Evolutionary conservation across 2,888 invertebrate species (phyloP).

Genomic region (Cephus pygmeus): DNA sequence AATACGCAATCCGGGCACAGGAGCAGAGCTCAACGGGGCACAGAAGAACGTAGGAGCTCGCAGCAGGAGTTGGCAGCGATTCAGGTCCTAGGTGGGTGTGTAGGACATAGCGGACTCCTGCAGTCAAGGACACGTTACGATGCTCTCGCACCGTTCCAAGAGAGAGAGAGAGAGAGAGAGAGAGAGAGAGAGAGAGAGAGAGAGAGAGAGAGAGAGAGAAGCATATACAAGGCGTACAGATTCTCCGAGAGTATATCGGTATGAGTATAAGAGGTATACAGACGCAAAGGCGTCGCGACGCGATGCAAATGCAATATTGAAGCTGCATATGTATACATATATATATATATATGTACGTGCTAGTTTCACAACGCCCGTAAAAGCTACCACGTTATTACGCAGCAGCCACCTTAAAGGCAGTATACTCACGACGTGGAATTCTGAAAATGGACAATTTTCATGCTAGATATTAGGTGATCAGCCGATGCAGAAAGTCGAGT

Average conservation of each 20-base stretch:
- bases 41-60: not conserved
- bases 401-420: not conserved
- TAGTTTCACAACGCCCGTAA: not conserved
- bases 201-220: too few species aligned
- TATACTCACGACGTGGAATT: not conserved
- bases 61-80: not conserved
- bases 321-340: not conserved
- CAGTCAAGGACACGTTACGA: constrained; percentile 49
- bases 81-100: constrained; percentile 42
- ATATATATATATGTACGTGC: not conserved
- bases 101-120: constrained; percentile 50
- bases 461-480: not conserved
- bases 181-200: constrained; percentile 5
- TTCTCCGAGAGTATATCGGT: constrained; percentile 8
- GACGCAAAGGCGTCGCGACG: not conserved
- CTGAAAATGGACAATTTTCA: not conserved
- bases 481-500: not conserved
- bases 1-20: not conserved
- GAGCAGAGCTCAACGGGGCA: not conserved
- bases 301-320: not conserved
- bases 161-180: constrained; percentile 8
- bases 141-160: not conserved
- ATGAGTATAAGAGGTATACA: not conserved
- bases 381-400: not conserved
- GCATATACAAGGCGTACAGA: constrained; percentile 28